Evolutionary conservation across 2,113 vertebrate genomes (phyloP), one percentile per base, ranked within the genome.

Genomic region (Callipepla squamata): DNA sequence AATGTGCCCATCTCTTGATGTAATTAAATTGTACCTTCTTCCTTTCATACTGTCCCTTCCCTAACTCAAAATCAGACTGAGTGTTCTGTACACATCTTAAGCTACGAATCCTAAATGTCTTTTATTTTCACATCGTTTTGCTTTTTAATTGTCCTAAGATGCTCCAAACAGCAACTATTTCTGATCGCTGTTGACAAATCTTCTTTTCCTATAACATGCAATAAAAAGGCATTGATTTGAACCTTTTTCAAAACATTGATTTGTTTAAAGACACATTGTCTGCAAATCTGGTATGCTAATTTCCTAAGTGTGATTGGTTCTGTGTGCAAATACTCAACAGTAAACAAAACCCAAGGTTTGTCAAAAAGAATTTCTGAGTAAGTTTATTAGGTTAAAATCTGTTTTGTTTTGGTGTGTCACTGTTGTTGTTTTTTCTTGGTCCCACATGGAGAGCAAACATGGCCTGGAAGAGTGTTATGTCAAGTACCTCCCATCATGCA

Each of bases 401-500:
- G 97, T 97, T 98, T 98, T 98, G 97, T 98, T 97, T 97, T 97
- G 97, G 96, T 97, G 96, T 96, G 95, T 96, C 91, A 73, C 96
- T 62, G 94, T 96, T 97, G 97, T 97, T 97, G 96, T 97, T 97
- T 96, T 97, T 97, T 86, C 38, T 93, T 97, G 97, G 96, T 98
- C 98, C 98, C 97, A 98, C 97, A 97, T 97, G 97, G 98, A 97
- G 98, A 96, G 96, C 97, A 98, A 98, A 98, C 98, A 98, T 98
- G 98, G 98, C 98, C 98, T 99, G 98, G 98, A 99, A 98, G 98
- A 98, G 98, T 98, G 98, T 98, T 98, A 98, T 99, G 98, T 99
- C 98, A 99, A 99, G 98, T 99, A 98, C 98, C 98, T 99, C 98
- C 98, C 98, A 98, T 98, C 98, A 98, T 96, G 98, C 98, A 98